Evolutionary conservation across 1,140 invertebrate genomes (phyloP).

Genomic region (Daktulosphaira vitifoliae): DNA sequence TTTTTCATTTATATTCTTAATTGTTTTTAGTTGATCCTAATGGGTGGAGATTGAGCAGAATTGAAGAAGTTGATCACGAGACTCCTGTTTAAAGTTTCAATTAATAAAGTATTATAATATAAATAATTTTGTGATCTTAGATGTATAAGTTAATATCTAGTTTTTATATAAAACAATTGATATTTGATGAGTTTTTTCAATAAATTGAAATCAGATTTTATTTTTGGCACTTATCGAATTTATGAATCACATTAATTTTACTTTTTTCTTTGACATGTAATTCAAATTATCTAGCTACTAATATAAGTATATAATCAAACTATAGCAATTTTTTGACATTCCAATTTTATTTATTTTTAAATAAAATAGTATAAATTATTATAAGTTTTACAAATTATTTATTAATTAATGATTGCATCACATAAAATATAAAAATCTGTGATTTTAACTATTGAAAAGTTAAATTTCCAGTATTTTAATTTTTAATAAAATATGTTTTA

Average conservation of each 20-base stretch:
- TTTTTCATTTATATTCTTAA: too few relatives aligned
- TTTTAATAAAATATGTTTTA: too few relatives aligned
- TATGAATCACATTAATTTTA: slow-evolving; percentile 26
- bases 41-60: slow-evolving; percentile 68
- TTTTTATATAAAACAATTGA: not conserved
- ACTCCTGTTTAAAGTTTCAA: slow-evolving; percentile 55
- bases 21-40: slow-evolving; percentile 60
- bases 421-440: too few relatives aligned
- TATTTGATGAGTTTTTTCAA: not conserved
- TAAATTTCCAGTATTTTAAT: too few relatives aligned
- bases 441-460: too few relatives aligned
- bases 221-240: slow-evolving; percentile 33
- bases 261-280: slow-evolving; percentile 11
- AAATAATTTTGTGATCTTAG: slow-evolving; percentile 33
- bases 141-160: slow-evolving; percentile 13
- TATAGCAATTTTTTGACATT: too few relatives aligned
- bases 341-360: too few relatives aligned
- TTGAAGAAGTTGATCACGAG: slow-evolving; percentile 71
- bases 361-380: too few relatives aligned
- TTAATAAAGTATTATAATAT: slow-evolving; percentile 39
- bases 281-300: not conserved
- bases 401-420: too few relatives aligned
- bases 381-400: too few relatives aligned
- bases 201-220: slow-evolving; percentile 12
- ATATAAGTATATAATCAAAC: too few relatives aligned